Evolutionary conservation across 2,888 invertebrate species (phyloP).

Genomic region (Minunthozetes semirufus): DNA sequence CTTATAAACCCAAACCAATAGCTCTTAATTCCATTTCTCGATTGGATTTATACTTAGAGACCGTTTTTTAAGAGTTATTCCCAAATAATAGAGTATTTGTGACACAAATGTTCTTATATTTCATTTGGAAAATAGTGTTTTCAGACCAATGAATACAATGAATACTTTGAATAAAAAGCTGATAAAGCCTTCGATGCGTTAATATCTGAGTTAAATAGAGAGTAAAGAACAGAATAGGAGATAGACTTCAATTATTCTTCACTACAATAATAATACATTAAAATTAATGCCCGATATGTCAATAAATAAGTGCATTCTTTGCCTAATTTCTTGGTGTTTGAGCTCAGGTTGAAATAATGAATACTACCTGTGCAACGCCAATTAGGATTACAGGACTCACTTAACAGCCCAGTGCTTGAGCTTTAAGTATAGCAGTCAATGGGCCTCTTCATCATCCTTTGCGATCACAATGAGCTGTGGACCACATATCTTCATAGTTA

Average conservation of each 20-base stretch:
- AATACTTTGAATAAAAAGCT: conserved; percentile 16
- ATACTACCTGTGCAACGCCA: background rate
- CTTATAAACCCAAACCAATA: background rate
- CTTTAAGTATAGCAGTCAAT: background rate
- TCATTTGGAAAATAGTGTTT: background rate
- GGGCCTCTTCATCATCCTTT: conserved; percentile 20
- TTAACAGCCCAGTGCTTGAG: background rate
- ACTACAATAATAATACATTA: background rate
- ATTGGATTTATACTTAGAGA: background rate
- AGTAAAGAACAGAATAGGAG: background rate
- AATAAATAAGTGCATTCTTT: background rate
- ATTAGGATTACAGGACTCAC: conserved; percentile 6
- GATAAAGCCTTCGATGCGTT: conserved; percentile 14
- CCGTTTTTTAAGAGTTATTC: background rate
- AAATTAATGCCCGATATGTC: conserved; percentile 16
- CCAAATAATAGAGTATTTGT: background rate
- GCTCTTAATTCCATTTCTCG: background rate
- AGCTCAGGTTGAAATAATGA: conserved; percentile 17
- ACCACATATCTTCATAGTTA: conserved; percentile 16
- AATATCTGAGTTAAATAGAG: conserved; percentile 2
- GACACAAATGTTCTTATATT: background rate
- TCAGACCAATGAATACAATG: conserved; percentile 1
- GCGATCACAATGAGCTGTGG: conserved; percentile 11
- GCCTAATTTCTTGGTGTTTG: background rate
- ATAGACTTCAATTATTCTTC: conserved; percentile 1